These are phyloP conservation scores for Elaphurus davidianus DNA, from an alignment of 2,113 vertebrate species.

Conservation along the genomic window DNA sequence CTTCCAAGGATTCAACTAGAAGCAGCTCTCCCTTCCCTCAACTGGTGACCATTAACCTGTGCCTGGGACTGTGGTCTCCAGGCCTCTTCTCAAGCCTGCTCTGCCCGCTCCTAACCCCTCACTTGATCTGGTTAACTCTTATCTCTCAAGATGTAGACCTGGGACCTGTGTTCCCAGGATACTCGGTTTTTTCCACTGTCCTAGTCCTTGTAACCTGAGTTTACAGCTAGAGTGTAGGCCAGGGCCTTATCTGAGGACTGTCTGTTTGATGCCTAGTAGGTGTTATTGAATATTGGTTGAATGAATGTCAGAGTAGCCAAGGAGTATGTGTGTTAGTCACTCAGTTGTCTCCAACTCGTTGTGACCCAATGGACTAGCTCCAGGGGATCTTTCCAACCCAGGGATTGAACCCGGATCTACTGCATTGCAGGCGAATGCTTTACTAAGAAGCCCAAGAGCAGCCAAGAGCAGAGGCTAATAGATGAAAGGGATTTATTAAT, in stretches of 20 bases:
- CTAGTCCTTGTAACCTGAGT: not conserved
- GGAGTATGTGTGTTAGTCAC: not conserved
- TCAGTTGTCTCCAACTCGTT: not conserved
- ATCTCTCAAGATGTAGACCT: not conserved
- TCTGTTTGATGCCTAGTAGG: not conserved
- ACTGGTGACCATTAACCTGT: not conserved
- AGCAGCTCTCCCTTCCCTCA: not conserved
- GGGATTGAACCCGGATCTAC: not conserved
- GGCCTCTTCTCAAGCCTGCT: not conserved
- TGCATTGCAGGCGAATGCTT: not conserved
- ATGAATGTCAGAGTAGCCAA: not conserved
- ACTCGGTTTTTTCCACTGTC: not conserved
- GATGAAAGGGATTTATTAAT: not conserved
- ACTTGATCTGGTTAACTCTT: not conserved
- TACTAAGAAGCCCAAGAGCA: not conserved
- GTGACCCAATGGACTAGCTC: not conserved
- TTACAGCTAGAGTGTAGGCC: not conserved
- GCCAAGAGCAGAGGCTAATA: not conserved
- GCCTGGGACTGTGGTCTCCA: not conserved
- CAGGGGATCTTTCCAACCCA: not conserved
- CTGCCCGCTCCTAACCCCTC: no score
- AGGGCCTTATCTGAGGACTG: not conserved
- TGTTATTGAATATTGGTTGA: not conserved
- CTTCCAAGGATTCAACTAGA: not conserved
- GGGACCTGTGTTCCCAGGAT: not conserved